Evolutionary conservation across 2,797 vertebrate species (phyloP).

Genomic region (Poeciliopsis gracilis): DNA sequence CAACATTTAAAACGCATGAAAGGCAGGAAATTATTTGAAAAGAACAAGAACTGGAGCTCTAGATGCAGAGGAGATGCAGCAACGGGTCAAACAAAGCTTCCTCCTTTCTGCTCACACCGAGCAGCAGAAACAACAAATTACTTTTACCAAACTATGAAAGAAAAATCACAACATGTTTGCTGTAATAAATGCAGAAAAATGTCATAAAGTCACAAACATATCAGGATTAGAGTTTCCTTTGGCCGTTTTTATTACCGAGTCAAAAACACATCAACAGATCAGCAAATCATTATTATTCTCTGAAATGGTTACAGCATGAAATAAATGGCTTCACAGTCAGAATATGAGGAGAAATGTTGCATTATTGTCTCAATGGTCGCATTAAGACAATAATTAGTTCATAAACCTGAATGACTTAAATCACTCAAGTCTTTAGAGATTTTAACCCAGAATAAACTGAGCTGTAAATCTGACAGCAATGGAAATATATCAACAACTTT

Average conservation of each 20-base stretch:
- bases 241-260: background rate
- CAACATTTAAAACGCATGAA: constrained; percentile 58
- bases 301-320: background rate
- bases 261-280: background rate
- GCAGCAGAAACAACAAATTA: constrained; percentile 14
- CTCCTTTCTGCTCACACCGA: background rate
- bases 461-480: background rate
- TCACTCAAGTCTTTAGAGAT: background rate
- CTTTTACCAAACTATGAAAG: background rate
- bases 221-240: background rate
- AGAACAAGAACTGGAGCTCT: constrained; percentile 36
- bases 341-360: background rate
- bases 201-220: background rate
- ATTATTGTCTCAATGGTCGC: background rate
- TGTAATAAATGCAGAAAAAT: constrained; percentile 30
- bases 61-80: constrained; percentile 22
- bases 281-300: background rate
- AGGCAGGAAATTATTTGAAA: constrained; percentile 21
- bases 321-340: background rate
- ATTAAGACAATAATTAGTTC: too few species aligned
- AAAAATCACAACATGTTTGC: constrained; percentile 12
- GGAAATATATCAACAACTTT: background rate
- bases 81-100: constrained; percentile 11
- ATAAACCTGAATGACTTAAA: background rate
- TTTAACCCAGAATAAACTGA: background rate